Conservation (phyloP, 2,888 invertebrate genomes). For the Parascotia fuliginaria region DNA sequence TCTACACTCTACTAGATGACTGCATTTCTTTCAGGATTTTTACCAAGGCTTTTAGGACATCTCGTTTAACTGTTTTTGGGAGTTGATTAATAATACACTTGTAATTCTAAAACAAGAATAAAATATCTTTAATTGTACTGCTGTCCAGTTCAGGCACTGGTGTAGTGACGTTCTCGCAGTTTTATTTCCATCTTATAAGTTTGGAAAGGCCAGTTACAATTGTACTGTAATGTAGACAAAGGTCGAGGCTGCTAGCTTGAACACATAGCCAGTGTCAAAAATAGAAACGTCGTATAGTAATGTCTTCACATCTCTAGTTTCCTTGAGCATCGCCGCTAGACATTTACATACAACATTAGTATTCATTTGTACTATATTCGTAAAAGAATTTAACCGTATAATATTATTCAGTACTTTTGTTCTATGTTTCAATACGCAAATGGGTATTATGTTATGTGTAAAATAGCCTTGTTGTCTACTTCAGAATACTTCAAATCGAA, state of each 20-base stretch:
- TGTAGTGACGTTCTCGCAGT: constrained; percentile 20
- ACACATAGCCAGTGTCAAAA: constrained; percentile 49
- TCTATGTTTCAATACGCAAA: no score
- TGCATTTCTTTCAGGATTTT: no score
- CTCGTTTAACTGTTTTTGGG: no score
- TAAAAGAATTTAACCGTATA: background rate
- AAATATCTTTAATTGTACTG: constrained; percentile 19
- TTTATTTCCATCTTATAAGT: constrained; percentile 29
- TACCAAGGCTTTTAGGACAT: no score
- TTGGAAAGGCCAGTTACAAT: constrained; percentile 58
- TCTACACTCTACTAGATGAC: no score
- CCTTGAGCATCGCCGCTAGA: constrained; percentile 54
- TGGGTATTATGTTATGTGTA: no score
- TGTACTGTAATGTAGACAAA: constrained; percentile 68
- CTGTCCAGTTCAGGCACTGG: constrained; percentile 12
- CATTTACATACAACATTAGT: no score
- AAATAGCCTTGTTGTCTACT: no score
- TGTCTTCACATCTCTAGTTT: constrained; percentile 45
- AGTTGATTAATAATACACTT: background rate
- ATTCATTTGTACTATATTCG: background rate
- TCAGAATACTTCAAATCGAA: no score
- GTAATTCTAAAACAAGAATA: constrained; percentile 22
- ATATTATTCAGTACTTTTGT: no score
- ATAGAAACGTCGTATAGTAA: constrained; percentile 53
- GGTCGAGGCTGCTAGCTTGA: constrained; percentile 57